These are phyloP conservation scores for Platycercus adscitus DNA, from an alignment of 2,113 vertebrate species.

Conservation along the genomic window DNA sequence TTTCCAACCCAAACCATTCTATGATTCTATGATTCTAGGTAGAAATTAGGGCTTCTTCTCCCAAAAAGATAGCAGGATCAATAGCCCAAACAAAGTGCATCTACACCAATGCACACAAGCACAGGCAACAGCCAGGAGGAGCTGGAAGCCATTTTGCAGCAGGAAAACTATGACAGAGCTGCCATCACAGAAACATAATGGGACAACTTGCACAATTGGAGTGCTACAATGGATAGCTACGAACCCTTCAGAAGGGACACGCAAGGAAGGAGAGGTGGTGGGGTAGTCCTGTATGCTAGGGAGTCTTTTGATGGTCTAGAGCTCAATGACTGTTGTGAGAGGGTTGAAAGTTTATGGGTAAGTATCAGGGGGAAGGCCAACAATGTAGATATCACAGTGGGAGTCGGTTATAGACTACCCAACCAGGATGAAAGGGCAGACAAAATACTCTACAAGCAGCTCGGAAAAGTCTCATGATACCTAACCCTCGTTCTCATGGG, in stretches of 20 bases:
- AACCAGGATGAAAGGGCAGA: background rate
- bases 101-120: background rate
- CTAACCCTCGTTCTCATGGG: background rate
- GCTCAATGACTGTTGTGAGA: too few relatives aligned
- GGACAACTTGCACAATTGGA: background rate
- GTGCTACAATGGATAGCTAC: background rate
- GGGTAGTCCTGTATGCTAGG: background rate
- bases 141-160: background rate
- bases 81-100: background rate
- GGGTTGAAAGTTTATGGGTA: background rate
- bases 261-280: background rate
- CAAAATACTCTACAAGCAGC: background rate
- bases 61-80: background rate
- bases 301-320: background rate
- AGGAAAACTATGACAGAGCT: background rate
- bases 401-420: background rate
- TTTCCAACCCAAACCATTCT: background rate
- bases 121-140: background rate
- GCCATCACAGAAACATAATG: background rate
- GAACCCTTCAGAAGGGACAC: background rate
- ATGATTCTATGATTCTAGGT: background rate
- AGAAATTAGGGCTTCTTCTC: background rate
- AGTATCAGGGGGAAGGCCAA: background rate
- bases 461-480: background rate
- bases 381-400: background rate